Evolutionary conservation across 1,140 invertebrate genomes (phyloP), one percentile per base, ranked within the genome.

Genomic region (Saccostrea cuccullata): DNA sequence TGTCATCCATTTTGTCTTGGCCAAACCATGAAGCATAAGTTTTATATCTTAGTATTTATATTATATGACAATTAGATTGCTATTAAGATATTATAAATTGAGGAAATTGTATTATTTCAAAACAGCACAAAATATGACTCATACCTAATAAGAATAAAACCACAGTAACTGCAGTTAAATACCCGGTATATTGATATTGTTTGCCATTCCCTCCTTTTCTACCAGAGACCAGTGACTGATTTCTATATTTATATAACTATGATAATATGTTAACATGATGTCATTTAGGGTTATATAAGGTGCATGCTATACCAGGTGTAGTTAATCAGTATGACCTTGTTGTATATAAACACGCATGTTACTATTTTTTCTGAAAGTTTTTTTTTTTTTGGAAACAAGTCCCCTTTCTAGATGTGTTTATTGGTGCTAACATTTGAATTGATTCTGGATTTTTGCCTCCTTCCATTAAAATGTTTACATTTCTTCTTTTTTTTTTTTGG

Each of bases 381-480:
- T 60, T 64, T n/a, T 64, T 15, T 64, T 20, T 60, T 64, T 36
- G 17, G 58, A 64, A 64, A 64, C 30, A 64, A 64, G 17, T 64
- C 5, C 58, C 58, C 30, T 20, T 20, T 64, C n/a, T 20, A 64
- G 58, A 64, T 30, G 26, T 77, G 70, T 77, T 30, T 36, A 77
- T 77, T 77, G 47, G 23, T 77, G 23, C 26, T 77, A 77, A 77
- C 70, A 77, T 30, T 36, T 77, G 47, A 64, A 64, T 20, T 17
- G 58, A 20, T 20, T 73, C 30, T 12, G 23, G 9, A 77, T 30
- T 77, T n/a, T 77, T 26, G 26, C 70, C 70, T 77, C 15, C 58
- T 77, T 17, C 70, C 70, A 15, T 30, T 77, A 15, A 77, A 73
- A 73, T 30, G 70, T 30, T 73, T 12, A 30, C 13, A 30, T 77